These are phyloP conservation scores for Drosophila melanica DNA, from an alignment of 1,140 invertebrate species.

Conservation along the genomic window DNA sequence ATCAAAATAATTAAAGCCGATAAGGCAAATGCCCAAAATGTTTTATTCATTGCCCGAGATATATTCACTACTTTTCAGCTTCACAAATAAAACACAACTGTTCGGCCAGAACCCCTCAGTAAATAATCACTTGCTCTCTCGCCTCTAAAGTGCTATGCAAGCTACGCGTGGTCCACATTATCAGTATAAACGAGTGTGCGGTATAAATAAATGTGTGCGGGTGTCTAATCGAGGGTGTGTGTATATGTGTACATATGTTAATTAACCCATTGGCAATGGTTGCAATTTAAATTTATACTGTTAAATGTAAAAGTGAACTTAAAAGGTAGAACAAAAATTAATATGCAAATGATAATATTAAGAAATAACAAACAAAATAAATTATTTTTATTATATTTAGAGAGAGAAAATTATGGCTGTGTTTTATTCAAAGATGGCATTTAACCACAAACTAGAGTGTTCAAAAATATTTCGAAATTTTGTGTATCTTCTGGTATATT, in stretches of 20 bases:
- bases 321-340: neutral
- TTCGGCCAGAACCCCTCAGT: neutral
- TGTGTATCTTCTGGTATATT: neutral
- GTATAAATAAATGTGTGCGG: neutral
- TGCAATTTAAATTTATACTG: neutral
- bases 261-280: slow-evolving; percentile 28
- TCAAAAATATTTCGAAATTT: too few species aligned
- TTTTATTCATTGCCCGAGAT: slow-evolving; percentile 43
- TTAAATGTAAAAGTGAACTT: neutral
- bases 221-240: neutral
- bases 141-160: neutral
- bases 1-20: slow-evolving; percentile 19
- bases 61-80: slow-evolving; percentile 45
- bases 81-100: slow-evolving; percentile 61
- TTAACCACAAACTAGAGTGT: too few species aligned
- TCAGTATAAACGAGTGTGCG: slow-evolving; percentile 16
- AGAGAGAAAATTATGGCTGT: too few species aligned
- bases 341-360: too few species aligned
- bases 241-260: neutral
- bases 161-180: slow-evolving; percentile 21
- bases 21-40: slow-evolving; percentile 7
- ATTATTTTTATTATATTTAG: too few species aligned
- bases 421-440: too few species aligned
- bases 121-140: slow-evolving; percentile 11
- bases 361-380: too few species aligned